Percentiles rank a stretch among this genome's conserved stretches.
These are phyloP conservation scores for Frieseomelitta varia DNA, from an alignment of 1,140 invertebrate genomes.

Conservation along the genomic window DNA sequence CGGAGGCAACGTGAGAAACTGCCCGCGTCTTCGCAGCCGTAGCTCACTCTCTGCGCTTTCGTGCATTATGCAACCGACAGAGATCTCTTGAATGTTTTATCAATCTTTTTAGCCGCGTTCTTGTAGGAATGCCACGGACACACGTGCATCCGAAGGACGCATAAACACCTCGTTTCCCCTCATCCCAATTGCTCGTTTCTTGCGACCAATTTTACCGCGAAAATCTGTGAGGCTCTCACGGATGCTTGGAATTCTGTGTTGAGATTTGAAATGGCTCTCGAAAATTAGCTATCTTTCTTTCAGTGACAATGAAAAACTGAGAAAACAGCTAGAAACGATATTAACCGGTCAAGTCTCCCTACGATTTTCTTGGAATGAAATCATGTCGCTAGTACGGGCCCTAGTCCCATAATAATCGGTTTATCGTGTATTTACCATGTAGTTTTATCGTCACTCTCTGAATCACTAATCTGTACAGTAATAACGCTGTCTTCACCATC, in stretches of 20 bases:
- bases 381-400: too few relatives aligned
- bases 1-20: slow-evolving; percentile 64
- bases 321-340: background rate
- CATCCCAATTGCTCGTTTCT: slow-evolving; percentile 25
- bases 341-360: too few relatives aligned
- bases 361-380: too few relatives aligned
- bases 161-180: slow-evolving; percentile 40
- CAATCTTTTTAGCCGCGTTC: slow-evolving; percentile 53
- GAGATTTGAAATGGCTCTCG: background rate
- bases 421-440: too few relatives aligned
- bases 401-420: too few relatives aligned
- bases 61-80: slow-evolving; percentile 66
- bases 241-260: background rate
- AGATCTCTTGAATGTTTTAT: slow-evolving; percentile 65
- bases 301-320: background rate
- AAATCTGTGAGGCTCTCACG: background rate
- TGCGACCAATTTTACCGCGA: slow-evolving; percentile 13
- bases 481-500: too few relatives aligned
- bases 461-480: too few relatives aligned
- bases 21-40: slow-evolving; percentile 41
- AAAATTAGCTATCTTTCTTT: background rate
- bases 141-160: slow-evolving; percentile 43
- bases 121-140: slow-evolving; percentile 50
- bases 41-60: slow-evolving; percentile 41
- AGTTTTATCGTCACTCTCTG: too few relatives aligned